Conservation (phyloP, 1,140 invertebrate genomes). For the Cheumatopsyche charites region DNA sequence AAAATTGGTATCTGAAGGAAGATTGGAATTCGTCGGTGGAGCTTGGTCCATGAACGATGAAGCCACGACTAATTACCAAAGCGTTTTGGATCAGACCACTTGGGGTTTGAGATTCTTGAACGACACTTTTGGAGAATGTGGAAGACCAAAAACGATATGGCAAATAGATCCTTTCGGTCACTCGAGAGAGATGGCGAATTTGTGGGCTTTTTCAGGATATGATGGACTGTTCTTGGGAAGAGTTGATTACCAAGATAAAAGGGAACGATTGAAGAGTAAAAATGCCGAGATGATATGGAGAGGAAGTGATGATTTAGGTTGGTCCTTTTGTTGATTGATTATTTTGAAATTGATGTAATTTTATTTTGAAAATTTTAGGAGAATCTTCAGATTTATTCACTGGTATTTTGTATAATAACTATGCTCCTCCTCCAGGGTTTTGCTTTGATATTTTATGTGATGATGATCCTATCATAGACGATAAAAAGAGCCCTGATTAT, state of each 20-base stretch:
- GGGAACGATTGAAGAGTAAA: conserved; percentile 65
- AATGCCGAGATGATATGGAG: conserved; percentile 82
- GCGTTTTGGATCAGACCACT: conserved; percentile 83
- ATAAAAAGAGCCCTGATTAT: conserved; percentile 57
- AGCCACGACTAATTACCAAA: conserved; percentile 78
- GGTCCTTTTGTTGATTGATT: no score
- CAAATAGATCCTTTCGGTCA: conserved; percentile 82
- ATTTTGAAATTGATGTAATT: no score
- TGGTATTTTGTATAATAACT: conserved; percentile 63
- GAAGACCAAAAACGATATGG: conserved; percentile 72
- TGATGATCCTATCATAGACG: conserved; percentile 69
- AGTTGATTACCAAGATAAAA: conserved; percentile 78
- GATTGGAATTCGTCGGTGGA: conserved; percentile 77
- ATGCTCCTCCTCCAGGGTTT: conserved; percentile 73
- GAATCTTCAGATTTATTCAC: conserved; percentile 55
- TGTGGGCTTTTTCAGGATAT: conserved; percentile 74
- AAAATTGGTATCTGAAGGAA: conserved; percentile 64
- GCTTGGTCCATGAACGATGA: conserved; percentile 78
- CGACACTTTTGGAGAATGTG: conserved; percentile 71
- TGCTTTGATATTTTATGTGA: conserved; percentile 76
- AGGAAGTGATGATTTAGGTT: conserved; percentile 65
- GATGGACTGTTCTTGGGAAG: conserved; percentile 78
- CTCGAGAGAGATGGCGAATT: conserved; percentile 70
- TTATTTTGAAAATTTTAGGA: conserved; percentile 54
- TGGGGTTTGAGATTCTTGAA: conserved; percentile 68